Conservation (phyloP, 2,113 vertebrate genomes). For the Raja brachyura region DNA sequence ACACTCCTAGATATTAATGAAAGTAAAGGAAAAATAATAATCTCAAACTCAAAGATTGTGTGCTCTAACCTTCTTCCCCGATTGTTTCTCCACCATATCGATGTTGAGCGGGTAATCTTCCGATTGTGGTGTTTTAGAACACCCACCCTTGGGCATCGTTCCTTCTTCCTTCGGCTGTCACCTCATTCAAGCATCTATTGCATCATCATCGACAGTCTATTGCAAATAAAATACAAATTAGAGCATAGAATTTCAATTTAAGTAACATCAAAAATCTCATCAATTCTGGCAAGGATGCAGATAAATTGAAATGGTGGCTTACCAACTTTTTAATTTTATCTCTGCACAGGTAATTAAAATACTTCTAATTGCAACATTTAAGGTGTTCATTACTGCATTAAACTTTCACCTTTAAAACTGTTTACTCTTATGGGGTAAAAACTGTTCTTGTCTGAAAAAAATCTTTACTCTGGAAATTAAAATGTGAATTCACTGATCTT, state of each 20-base stretch:
- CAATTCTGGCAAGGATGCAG: not conserved
- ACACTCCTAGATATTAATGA: not conserved
- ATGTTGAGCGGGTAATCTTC: slow-evolving; percentile 93
- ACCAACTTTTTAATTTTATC: too few relatives aligned
- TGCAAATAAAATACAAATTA: not conserved
- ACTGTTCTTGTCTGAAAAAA: not conserved
- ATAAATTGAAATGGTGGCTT: too few relatives aligned
- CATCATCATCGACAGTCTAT: slow-evolving; percentile 94
- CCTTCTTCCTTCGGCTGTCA: slow-evolving; percentile 84
- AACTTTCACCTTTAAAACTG: not conserved
- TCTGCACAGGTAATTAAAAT: too few relatives aligned
- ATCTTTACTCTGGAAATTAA: not conserved
- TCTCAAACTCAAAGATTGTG: not conserved
- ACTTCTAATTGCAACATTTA: too few relatives aligned
- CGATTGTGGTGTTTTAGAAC: slow-evolving; percentile 96
- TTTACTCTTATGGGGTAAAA: not conserved
- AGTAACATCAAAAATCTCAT: not conserved
- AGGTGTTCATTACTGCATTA: not conserved
- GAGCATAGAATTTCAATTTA: not conserved
- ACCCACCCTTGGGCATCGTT: slow-evolving; percentile 99
- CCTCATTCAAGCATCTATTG: slow-evolving; percentile 94
- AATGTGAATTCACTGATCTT: not conserved
- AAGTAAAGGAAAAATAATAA: not conserved
- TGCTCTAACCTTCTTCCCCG: slow-evolving; percentile 85
- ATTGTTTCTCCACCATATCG: slow-evolving; percentile 99